Base-by-base conservation (phyloP, 2,888 invertebrate genomes). In the Willowsia nigromaculata region DNA sequence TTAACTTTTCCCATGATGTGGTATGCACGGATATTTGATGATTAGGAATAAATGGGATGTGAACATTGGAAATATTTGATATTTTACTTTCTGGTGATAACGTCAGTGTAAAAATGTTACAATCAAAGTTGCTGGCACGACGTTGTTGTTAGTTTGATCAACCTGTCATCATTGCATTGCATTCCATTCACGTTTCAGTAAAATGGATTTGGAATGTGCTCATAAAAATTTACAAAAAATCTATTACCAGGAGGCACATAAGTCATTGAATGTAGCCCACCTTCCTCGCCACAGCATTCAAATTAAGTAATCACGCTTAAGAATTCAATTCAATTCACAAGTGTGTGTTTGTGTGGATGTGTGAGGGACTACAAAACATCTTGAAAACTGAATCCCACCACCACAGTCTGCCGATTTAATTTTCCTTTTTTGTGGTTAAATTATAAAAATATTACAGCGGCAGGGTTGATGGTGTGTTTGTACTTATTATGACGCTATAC, bases 241-340 rank as follows among this genome's bases (percentile, higher is more conserved):
- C 43, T 65, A 65, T 65, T 62, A 82, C n/a, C 47, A 82, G 43
- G 47, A n/a, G 47, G 27, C 9, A 43, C 43, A 43, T 47, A 43
- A 71, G 43, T 25, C 43, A 71, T 71, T 25, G 22, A 40, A 37
- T 43, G 0, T 43, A 71, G 71, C 43, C 71, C 68, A 83, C 43
- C 62, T 30, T 65, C 82, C 15, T 25, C 11, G 27, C 65, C 13
- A 43, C 37, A 5, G 47, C 25, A 78, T 80, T 85, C 85, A 65
- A 85, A 85, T 85, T 80, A 62, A 85, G 78, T 80, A 78, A 47
- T 85, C 62, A 85, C 37, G 13, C 33, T 78, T 15, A 37, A 80
- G 65, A 78, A 85, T 68, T 65, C 83, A 83, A 83, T 68, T 71
- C 43, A 62, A 1, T 33, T 15, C 30, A 65, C 3, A 65, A 33